Evolutionary conservation across 64 coral and sea anemone genomes (phyloP), one percentile per base, ranked within the genome.

Genomic region (Platygyra sinensis): DNA sequence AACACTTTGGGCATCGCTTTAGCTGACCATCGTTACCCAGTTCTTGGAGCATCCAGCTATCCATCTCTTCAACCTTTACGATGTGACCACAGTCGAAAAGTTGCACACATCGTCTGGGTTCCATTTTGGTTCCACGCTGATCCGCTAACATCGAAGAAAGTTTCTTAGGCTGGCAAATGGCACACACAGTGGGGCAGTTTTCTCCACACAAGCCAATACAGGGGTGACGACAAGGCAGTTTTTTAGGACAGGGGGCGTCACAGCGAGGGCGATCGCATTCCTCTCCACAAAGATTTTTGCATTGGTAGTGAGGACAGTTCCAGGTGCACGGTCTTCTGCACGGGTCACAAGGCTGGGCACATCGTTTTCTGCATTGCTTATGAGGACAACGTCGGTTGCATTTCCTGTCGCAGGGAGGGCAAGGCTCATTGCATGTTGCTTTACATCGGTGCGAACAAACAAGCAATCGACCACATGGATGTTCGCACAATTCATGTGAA

Each of bases 151-250:
- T 54, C 10, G 87, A 74, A 12, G 42, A 73, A 2, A 94, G 79
- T 31, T 94, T 51, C 50, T 59, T 62, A 15, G 87, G 16, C 5
- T 82, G 46, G 60, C 92, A 94, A 52, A 94, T 63, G n/a, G n/a
- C n/a, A 25, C 92, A 94, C n/a, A 94, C 33, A 24, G 27, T 84
- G 16, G 87, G 92, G 67, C 92, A 89, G 20, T 83, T 55, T 67
- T 94, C 87, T 62, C 92, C 92, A 61, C 92, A 94, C 19, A 94
- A 72, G 8, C 87, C 92, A 78, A 89, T 79, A 71, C 87, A 94
- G 28, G 72, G 49, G 28, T 94, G 92, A 16, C 87, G 67, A 31
- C 92, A 94, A n/a, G 36, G 55, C 14, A 94, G 80, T 30, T 82
- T 74, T 76, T 89, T 73, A 7, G 72, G 39, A 46, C 92, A 94